A percentile compares a stretch with the other conserved stretches of the same genome.
phyloP scores from a whole-genome alignment of 2,888 invertebrate species.

The Camptogramma bilineatum region DNA sequence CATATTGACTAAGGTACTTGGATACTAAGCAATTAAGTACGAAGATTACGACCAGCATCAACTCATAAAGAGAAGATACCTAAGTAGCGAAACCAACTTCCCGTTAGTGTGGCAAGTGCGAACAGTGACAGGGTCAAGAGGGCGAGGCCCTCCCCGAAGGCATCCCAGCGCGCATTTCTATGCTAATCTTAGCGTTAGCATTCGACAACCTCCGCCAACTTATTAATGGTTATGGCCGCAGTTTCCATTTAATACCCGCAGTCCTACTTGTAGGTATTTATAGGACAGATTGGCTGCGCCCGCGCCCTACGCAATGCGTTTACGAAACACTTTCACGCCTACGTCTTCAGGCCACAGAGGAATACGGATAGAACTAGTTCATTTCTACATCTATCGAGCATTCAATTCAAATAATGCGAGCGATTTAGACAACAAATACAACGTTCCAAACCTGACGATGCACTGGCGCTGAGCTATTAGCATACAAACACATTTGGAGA shows the following conservation, averaged over 20 bases:
- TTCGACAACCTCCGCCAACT: slow-evolving; percentile 76
- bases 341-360: slow-evolving; percentile 65
- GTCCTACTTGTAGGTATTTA: slow-evolving; percentile 62
- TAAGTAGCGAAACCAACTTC: slow-evolving; percentile 72
- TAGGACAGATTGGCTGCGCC: slow-evolving; percentile 58
- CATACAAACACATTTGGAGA: slow-evolving; percentile 82
- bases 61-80: slow-evolving; percentile 54
- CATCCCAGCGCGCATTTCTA: slow-evolving; percentile 79
- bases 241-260: slow-evolving; percentile 72
- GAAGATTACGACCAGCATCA: slow-evolving; percentile 58
- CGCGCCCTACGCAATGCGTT: slow-evolving; percentile 72
- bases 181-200: slow-evolving; percentile 78
- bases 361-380: slow-evolving; percentile 78
- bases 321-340: slow-evolving; percentile 78
- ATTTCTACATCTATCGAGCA: slow-evolving; percentile 81
- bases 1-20: slow-evolving; percentile 2
- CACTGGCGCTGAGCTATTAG: slow-evolving; percentile 81
- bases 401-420: slow-evolving; percentile 84
- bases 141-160: slow-evolving; percentile 75
- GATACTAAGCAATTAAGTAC: slow-evolving; percentile 53
- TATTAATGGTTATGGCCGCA: slow-evolving; percentile 78
- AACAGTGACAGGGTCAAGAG: slow-evolving; percentile 81
- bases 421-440: slow-evolving; percentile 83
- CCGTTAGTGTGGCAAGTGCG: slow-evolving; percentile 78
- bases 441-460: slow-evolving; percentile 78